Evolutionary conservation across 2,888 invertebrate genomes (phyloP).

Genomic region (Synanthedon vespiformis): DNA sequence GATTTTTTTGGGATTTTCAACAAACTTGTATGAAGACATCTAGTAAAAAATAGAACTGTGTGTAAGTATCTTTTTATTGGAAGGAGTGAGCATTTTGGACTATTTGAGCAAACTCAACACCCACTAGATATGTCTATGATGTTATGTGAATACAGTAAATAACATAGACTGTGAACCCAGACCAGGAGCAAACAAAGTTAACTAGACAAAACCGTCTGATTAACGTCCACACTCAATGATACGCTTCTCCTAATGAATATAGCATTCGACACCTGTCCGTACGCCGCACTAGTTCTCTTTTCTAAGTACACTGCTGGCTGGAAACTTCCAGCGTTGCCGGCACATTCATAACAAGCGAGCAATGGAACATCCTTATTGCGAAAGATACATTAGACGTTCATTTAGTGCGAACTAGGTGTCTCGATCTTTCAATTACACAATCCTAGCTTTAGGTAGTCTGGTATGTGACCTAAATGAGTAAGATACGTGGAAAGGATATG

Average conservation of each 20-base stretch:
- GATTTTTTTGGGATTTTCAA: too few relatives aligned
- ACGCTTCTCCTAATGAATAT: neutral
- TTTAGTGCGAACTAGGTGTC: conserved; percentile 11
- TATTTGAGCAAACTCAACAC: too few relatives aligned
- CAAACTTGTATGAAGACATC: too few relatives aligned
- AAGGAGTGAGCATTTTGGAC: too few relatives aligned
- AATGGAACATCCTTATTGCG: neutral
- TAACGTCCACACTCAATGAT: conserved; percentile 5
- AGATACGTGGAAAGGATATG: conserved; percentile 18
- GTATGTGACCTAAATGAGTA: neutral
- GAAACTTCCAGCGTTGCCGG: neutral
- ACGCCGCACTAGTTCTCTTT: neutral
- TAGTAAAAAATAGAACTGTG: too few relatives aligned
- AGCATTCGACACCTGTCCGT: neutral
- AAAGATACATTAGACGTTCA: neutral
- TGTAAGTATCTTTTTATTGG: too few relatives aligned
- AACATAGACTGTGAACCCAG: neutral
- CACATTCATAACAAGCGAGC: neutral
- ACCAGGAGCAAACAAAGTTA: conserved; percentile 13
- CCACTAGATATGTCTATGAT: too few relatives aligned
- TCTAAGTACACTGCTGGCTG: neutral
- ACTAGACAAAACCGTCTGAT: conserved; percentile 15
- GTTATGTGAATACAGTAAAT: too few relatives aligned
- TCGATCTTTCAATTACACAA: conserved; percentile 25
- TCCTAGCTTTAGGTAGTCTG: conserved; percentile 9